Percentiles rank a stretch among this genome's conserved stretches.
Conservation (phyloP, 2,888 invertebrate species). For the Chrysolina haemoptera region DNA sequence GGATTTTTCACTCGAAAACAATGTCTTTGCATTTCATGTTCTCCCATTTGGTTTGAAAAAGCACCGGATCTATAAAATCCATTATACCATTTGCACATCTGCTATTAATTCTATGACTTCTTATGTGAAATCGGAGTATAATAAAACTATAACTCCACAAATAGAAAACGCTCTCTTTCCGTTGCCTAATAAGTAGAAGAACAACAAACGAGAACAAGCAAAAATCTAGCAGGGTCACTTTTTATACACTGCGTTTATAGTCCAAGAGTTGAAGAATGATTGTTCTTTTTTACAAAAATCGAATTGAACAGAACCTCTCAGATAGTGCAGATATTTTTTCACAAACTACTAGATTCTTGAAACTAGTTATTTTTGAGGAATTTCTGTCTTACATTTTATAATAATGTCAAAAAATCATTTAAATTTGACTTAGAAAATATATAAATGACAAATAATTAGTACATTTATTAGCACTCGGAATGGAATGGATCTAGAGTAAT, state of each 20-base stretch:
- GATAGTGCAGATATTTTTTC: no score
- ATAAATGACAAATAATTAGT: no score
- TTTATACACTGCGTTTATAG: slow-evolving; percentile 46
- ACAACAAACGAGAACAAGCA: slow-evolving; percentile 58
- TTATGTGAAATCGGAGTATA: slow-evolving; percentile 56
- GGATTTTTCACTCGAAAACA: not conserved
- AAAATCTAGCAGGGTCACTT: slow-evolving; percentile 61
- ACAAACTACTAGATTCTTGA: no score
- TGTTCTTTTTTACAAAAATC: not conserved
- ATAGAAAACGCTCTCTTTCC: slow-evolving; percentile 49
- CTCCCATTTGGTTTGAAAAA: slow-evolving; percentile 10
- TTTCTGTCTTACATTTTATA: no score
- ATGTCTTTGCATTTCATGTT: not conserved
- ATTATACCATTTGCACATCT: slow-evolving; percentile 33
- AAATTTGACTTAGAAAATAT: no score
- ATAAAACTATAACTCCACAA: slow-evolving; percentile 58
- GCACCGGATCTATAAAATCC: slow-evolving; percentile 20
- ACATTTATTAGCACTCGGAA: no score
- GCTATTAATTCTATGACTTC: slow-evolving; percentile 56
- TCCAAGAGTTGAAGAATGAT: slow-evolving; percentile 27
- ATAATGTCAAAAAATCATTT: no score
- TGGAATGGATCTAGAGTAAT: no score
- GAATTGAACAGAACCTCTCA: no score
- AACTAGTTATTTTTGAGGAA: no score
- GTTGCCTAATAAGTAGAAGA: slow-evolving; percentile 58